phyloP scores from a whole-genome alignment of 2,888 invertebrate species.

The Campopleginae sp. region DNA sequence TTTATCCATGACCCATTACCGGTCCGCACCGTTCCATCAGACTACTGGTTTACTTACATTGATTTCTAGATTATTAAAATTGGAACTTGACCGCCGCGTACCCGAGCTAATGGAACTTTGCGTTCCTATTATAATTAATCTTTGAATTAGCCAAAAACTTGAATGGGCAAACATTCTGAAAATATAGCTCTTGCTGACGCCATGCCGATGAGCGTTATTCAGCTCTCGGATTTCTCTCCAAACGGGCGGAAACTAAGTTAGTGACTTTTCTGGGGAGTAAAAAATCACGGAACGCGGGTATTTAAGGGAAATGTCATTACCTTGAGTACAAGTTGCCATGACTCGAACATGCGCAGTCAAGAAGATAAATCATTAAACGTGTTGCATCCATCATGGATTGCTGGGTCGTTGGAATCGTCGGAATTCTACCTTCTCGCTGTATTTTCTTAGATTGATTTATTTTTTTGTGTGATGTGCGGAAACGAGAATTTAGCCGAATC shows the following conservation, averaged over 20 bases:
- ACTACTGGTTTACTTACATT: background rate
- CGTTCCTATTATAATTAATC: background rate
- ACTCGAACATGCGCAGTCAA: background rate
- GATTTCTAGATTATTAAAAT: background rate
- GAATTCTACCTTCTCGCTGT: constrained; percentile 22
- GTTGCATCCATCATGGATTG: constrained; percentile 32
- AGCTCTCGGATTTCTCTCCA: background rate
- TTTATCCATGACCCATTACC: background rate
- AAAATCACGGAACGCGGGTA: constrained; percentile 15
- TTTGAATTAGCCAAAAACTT: background rate
- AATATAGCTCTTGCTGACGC: background rate
- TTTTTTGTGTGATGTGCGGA: constrained; percentile 49
- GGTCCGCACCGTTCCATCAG: background rate
- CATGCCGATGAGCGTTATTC: background rate
- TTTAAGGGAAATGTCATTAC: constrained; percentile 49
- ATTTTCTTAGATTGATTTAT: background rate
- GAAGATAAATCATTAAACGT: background rate
- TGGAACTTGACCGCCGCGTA: background rate
- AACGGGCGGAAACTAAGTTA: constrained; percentile 33
- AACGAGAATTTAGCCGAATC: constrained; percentile 75
- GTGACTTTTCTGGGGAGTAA: background rate
- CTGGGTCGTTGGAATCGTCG: background rate
- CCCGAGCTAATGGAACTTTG: background rate
- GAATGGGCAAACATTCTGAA: background rate
- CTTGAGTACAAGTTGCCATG: constrained; percentile 20